Percentiles rank a stretch among this genome's conserved stretches.
Conservation (phyloP, 2,888 invertebrate species). For the Hypena proboscidalis region DNA sequence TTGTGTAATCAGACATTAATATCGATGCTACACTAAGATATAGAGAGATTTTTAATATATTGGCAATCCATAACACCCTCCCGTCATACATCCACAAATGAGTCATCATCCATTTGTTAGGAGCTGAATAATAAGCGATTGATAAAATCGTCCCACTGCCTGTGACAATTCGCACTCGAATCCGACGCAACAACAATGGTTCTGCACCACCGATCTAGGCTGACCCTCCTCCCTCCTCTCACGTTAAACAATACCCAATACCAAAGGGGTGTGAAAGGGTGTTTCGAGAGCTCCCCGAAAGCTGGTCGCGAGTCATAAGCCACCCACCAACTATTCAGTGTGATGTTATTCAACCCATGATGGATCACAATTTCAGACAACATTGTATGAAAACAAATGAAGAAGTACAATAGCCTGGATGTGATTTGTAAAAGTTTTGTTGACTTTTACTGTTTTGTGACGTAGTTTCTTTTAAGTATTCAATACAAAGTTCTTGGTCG, state of each 20-base stretch:
- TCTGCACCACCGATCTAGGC: conserved; percentile 53
- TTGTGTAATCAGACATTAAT: no score
- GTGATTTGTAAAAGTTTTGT: conserved; percentile 42
- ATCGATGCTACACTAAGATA: no score
- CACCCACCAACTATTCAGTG: conserved; percentile 75
- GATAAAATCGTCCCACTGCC: conserved; percentile 76
- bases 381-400: conserved; percentile 77
- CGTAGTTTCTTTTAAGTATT: background rate
- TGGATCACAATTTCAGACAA: conserved; percentile 80
- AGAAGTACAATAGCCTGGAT: conserved; percentile 59
- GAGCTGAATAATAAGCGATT: conserved; percentile 76
- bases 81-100: conserved; percentile 56
- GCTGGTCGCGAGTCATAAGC: conserved; percentile 64
- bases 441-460: conserved; percentile 32
- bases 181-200: conserved; percentile 74
- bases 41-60: conserved; percentile 16
- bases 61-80: conserved; percentile 16
- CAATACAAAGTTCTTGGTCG: background rate
- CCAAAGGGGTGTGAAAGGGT: conserved; percentile 49
- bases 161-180: conserved; percentile 81
- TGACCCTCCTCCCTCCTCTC: conserved; percentile 51
- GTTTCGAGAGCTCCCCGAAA: conserved; percentile 51
- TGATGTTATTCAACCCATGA: conserved; percentile 77
- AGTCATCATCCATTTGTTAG: conserved; percentile 70
- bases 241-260: conserved; percentile 41